Evolutionary conservation across 2,113 vertebrate genomes (phyloP).

Genomic region (Microtus pennsylvanicus): DNA sequence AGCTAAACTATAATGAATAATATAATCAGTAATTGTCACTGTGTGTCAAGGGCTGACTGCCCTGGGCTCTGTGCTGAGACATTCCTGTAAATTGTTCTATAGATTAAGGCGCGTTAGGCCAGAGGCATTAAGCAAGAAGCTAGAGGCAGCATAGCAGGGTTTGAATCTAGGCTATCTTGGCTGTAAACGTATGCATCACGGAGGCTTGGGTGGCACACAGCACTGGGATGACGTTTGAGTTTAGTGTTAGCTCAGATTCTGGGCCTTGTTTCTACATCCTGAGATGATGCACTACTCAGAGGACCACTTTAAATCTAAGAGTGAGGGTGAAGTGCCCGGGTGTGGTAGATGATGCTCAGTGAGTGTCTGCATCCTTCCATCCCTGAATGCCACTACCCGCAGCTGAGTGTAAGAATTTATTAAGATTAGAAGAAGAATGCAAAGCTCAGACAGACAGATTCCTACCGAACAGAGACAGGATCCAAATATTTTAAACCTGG

Average conservation of each 20-base stretch:
- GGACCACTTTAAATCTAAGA: not conserved
- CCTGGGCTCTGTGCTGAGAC: not conserved
- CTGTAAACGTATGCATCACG: fast-evolving
- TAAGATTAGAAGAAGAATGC: not conserved
- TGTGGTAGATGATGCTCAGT: not conserved
- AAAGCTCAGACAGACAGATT: not conserved
- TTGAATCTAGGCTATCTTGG: not conserved
- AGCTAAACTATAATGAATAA: not conserved
- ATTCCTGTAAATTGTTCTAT: not conserved
- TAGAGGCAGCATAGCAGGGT: not conserved
- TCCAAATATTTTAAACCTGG: not conserved
- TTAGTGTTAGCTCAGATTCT: not conserved
- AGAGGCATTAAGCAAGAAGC: not conserved
- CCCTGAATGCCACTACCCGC: not conserved
- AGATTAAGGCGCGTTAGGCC: not conserved
- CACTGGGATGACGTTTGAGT: fast-evolving
- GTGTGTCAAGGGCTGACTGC: not conserved
- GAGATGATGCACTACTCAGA: not conserved
- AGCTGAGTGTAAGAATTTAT: not conserved
- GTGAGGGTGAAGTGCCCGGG: not conserved
- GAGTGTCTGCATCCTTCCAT: not conserved
- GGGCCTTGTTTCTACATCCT: not conserved
- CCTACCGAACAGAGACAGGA: not conserved
- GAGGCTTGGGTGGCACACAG: too few species aligned
- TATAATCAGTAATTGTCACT: not conserved